Evolutionary conservation across 2,113 vertebrate species (phyloP).

Genomic region (Asarcornis scutulata): DNA sequence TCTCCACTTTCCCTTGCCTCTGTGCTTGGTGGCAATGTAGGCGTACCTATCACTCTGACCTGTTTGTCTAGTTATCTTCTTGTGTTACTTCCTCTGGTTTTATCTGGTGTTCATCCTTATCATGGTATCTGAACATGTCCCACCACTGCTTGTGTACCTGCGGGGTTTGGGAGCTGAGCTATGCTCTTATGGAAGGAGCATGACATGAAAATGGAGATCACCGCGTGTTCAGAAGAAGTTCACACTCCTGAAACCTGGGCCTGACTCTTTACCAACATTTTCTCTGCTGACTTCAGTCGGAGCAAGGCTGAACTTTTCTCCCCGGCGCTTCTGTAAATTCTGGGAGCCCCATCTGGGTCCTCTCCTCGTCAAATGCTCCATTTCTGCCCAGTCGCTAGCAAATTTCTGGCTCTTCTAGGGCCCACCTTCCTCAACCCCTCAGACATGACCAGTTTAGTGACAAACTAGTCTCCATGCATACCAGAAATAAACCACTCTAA

Average conservation of each 20-base stretch:
- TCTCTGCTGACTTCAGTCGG: background rate
- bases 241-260: background rate
- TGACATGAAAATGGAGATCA: background rate
- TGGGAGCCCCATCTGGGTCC: slow-evolving; percentile 10
- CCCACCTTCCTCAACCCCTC: slow-evolving; percentile 31
- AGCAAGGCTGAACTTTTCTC: background rate
- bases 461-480: background rate
- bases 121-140: background rate
- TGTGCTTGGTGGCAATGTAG: background rate
- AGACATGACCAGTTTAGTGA: background rate
- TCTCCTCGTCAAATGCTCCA: slow-evolving; percentile 42
- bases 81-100: background rate
- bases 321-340: slow-evolving; percentile 24
- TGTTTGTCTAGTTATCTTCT: background rate
- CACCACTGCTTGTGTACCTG: background rate
- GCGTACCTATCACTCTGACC: background rate
- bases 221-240: slow-evolving; percentile 30
- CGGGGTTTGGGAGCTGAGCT: background rate
- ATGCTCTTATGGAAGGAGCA: background rate
- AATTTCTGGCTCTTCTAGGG: slow-evolving; percentile 61
- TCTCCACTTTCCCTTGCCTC: background rate
- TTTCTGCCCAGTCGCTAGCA: slow-evolving; percentile 46
- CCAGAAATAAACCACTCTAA: background rate
- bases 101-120: background rate
- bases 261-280: background rate